Conservation (phyloP, 2,113 vertebrate genomes). For the Capra hircus region DNA sequence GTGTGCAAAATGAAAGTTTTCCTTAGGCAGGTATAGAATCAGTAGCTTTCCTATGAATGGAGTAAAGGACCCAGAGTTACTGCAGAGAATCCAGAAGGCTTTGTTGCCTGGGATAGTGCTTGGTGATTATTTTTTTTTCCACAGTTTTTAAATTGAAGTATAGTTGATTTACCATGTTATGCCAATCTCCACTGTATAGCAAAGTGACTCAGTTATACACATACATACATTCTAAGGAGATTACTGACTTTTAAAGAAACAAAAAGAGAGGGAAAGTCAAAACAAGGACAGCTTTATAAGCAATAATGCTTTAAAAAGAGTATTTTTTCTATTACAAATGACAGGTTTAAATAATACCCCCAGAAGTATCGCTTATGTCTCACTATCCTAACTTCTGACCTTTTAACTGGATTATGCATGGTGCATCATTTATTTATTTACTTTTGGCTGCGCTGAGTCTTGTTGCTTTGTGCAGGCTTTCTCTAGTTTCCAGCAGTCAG, state of each 20-base stretch:
- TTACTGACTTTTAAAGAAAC: background rate
- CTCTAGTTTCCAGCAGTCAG: background rate
- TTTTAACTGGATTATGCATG: background rate
- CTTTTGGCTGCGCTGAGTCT: background rate
- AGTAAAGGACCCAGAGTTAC: background rate
- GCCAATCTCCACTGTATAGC: background rate
- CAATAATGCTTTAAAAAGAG: background rate
- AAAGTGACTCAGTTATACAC: background rate
- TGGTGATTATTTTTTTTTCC: background rate
- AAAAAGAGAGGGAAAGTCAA: background rate
- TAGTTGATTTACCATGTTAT: background rate
- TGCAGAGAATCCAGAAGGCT: background rate
- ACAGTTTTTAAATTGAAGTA: background rate
- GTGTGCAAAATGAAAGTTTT: background rate
- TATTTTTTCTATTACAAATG: background rate
- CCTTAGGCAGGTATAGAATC: background rate
- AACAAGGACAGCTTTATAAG: background rate
- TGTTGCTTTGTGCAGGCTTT: background rate
- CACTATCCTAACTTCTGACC: background rate
- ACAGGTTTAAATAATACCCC: background rate
- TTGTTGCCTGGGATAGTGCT: background rate
- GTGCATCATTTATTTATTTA: background rate
- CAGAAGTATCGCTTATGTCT: background rate
- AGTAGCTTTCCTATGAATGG: background rate
- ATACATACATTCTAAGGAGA: background rate